Evolutionary conservation across 2,113 vertebrate species (phyloP), one percentile per base, ranked within the genome.

Genomic region (Bos indicus): DNA sequence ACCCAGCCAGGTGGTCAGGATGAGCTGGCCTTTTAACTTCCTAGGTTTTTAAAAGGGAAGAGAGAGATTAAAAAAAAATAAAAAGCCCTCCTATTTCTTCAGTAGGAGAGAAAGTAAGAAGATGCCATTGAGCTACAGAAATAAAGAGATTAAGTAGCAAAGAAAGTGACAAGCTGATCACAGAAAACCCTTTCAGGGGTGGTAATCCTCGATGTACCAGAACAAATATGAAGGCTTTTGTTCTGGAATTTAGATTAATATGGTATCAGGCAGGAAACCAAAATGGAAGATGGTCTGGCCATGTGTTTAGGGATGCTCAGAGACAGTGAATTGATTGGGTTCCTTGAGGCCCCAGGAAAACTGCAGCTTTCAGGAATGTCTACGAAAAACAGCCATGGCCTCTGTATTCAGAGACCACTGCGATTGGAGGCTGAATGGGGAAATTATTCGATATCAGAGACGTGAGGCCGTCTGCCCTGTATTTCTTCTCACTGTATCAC

Each of bases 61-160:
- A 98, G 98, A 43, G 51, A 62, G 86, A 62, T 60, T 28, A 2
- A 26, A 59, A 85, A 85, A 51, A 54, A 54, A 81, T 7, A n/a
- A 23, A 54, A 78, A 64, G 19, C 57, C 56, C 87, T 94, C 98
- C 98, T 99, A 98, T 98, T 98, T 99, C 88, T 99, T 99, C 99
- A 97, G 98, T 57, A 97, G 98, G 99, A 99, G 98, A 99, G 98
- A 98, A 95, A 91, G 98, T n/a, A 23, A 98, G 98, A 99, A 98
- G 99, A 99, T 99, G 98, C 99, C 98, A 99, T 98, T 98, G 99
- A 99, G 99, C 97, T 97, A 98, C 98, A 98, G 99, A 99, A 99
- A 99, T 99, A 98, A 99, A 99, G 99, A 99, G 99, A 99, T 99
- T 99, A 99, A 99, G 99, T 96, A 99, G 99, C 98, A 97, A 98